Evolutionary conservation across 2,888 invertebrate genomes (phyloP).

Genomic region (Leucophora obtusa): DNA sequence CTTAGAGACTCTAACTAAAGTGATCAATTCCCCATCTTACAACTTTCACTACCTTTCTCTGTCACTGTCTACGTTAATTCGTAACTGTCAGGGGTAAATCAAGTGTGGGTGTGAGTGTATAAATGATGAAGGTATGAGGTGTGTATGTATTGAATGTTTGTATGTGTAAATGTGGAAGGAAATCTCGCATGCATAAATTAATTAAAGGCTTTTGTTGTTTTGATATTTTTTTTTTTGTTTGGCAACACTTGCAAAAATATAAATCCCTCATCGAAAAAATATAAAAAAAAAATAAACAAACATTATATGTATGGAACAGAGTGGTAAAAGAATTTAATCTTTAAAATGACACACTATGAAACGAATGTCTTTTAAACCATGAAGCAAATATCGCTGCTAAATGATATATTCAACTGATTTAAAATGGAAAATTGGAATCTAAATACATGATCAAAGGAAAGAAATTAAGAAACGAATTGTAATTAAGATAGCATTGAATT

Average conservation of each 20-base stretch:
- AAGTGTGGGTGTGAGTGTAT: constrained; percentile 4
- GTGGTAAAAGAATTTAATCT: neutral
- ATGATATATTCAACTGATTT: too few relatives aligned
- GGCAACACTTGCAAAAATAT: constrained; percentile 46
- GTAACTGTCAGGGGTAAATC: neutral
- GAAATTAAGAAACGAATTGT: too few relatives aligned
- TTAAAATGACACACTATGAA: neutral
- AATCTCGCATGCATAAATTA: constrained; percentile 65
- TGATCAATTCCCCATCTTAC: constrained; percentile 47
- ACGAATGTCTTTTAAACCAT: too few relatives aligned
- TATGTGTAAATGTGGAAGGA: constrained; percentile 39
- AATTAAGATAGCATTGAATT: too few relatives aligned
- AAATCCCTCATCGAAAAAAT: constrained; percentile 8
- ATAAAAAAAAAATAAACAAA: neutral
- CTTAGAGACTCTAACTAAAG: constrained; percentile 25
- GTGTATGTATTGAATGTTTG: neutral
- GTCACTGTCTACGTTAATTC: constrained; percentile 38
- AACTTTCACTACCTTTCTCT: constrained; percentile 16
- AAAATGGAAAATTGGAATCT: too few relatives aligned
- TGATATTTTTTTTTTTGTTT: constrained; percentile 27
- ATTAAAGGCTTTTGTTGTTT: constrained; percentile 63
- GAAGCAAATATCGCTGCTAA: too few relatives aligned
- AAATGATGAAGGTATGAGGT: neutral
- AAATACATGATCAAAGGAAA: too few relatives aligned
- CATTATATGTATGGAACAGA: neutral